Conservation (phyloP, 2,888 invertebrate species). For the Dicyrtomina minuta region DNA sequence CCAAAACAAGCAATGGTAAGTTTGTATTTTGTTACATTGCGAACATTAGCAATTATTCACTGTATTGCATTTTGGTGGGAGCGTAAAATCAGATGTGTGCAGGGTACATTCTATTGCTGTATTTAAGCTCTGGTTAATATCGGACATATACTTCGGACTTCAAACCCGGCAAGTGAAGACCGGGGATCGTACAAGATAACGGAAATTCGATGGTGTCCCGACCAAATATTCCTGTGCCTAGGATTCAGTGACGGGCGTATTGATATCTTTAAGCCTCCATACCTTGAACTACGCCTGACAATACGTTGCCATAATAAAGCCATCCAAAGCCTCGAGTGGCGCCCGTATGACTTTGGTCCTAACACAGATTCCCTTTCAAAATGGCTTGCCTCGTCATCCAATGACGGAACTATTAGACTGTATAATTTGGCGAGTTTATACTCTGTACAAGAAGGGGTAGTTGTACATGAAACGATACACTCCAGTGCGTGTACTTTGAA, state of each 20-base stretch:
- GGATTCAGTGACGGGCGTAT: constrained; percentile 65
- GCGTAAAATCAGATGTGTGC: too few species aligned
- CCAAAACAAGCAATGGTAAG: constrained; percentile 22
- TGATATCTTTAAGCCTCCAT: constrained; percentile 55
- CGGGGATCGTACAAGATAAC: constrained; percentile 56
- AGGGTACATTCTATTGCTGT: too few species aligned
- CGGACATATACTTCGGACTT: not conserved
- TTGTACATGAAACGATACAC: not conserved
- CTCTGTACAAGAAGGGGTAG: not conserved
- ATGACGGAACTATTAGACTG: constrained; percentile 60
- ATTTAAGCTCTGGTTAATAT: constrained; percentile 10
- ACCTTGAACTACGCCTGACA: constrained; percentile 56
- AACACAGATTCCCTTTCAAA: constrained; percentile 58
- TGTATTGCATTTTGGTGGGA: too few species aligned
- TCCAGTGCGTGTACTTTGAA: constrained; percentile 50
- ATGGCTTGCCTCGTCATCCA: constrained; percentile 67
- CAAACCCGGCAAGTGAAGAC: constrained; percentile 54
- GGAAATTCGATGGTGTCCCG: constrained; percentile 66
- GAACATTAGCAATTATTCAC: too few species aligned
- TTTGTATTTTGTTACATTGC: constrained; percentile 4
- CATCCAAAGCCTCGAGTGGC: constrained; percentile 70
- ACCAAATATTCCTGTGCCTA: constrained; percentile 63
- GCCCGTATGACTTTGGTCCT: constrained; percentile 60
- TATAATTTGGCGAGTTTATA: constrained; percentile 57
- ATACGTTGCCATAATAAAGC: constrained; percentile 64